These are phyloP conservation scores for Columba guinea DNA, from an alignment of 2,797 vertebrate species.

Conservation along the genomic window DNA sequence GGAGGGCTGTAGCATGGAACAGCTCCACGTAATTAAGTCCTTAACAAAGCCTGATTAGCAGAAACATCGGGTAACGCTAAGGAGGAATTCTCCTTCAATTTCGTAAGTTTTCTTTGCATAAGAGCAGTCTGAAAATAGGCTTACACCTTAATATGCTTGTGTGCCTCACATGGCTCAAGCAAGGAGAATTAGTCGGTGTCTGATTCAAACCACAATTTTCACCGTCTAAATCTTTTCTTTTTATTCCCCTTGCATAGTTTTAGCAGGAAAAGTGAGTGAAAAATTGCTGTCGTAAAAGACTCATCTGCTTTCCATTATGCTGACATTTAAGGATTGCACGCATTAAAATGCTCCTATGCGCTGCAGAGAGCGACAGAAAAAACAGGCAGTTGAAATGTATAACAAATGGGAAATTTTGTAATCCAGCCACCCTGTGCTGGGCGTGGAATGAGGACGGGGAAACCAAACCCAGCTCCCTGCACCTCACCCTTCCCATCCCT, in stretches of 20 bases:
- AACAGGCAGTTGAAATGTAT: not conserved
- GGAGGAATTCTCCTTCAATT: not conserved
- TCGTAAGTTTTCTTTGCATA: not conserved
- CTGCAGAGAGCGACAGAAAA: not conserved
- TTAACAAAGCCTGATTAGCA: not conserved
- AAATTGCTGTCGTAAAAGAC: conserved; percentile 23
- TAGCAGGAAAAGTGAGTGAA: not conserved
- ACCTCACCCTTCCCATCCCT: not conserved
- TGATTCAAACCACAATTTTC: not conserved
- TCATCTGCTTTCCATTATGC: not conserved
- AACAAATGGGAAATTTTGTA: not conserved
- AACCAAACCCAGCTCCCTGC: not conserved
- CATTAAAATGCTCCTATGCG: not conserved
- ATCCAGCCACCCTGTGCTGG: not conserved
- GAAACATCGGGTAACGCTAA: not conserved
- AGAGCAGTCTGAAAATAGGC: not conserved
- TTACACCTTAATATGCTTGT: not conserved
- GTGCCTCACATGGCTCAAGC: not conserved
- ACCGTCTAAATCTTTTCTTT: not conserved
- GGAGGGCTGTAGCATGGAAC: not conserved
- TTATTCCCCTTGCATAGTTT: not conserved
- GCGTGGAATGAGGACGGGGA: not conserved
- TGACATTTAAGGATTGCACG: conserved; percentile 20
- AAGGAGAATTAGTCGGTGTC: not conserved
- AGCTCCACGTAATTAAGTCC: not conserved